Conservation (phyloP, 1,140 invertebrate genomes). For the Bombus confusus region DNA sequence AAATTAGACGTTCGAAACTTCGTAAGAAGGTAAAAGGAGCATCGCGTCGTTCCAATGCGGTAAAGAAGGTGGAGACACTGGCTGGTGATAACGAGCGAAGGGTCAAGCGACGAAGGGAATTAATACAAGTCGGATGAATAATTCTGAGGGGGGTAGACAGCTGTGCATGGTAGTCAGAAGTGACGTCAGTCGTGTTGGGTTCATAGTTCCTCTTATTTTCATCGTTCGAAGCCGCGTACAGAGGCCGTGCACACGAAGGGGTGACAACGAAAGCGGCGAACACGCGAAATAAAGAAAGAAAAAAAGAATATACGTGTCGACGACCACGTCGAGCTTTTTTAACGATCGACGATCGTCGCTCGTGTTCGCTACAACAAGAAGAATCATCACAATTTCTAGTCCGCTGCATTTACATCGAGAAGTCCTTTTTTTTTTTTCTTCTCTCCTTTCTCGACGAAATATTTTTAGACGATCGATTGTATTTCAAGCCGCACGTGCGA, state of each 20-base stretch:
- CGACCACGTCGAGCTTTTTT: not conserved
- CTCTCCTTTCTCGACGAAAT: slow-evolving; percentile 13
- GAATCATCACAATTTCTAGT: slow-evolving; percentile 60
- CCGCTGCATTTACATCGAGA: slow-evolving; percentile 63
- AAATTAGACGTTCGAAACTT: slow-evolving; percentile 75
- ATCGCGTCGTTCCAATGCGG: slow-evolving; percentile 26
- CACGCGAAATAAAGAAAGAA: not conserved
- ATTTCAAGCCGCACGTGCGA: slow-evolving; percentile 20
- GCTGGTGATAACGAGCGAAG: slow-evolving; percentile 33
- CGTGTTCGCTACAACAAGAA: not conserved
- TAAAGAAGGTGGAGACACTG: slow-evolving; percentile 45
- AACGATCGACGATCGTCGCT: not conserved
- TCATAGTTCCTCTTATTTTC: slow-evolving; percentile 59
- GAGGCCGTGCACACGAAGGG: not conserved
- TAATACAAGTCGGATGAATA: slow-evolving; percentile 44
- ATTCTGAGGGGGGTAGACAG: slow-evolving; percentile 35
- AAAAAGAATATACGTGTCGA: not conserved
- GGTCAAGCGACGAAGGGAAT: slow-evolving; percentile 46
- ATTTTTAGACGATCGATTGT: slow-evolving; percentile 57
- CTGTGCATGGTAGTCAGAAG: slow-evolving; percentile 29
- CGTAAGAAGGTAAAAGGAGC: slow-evolving; percentile 57
- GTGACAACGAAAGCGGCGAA: not conserved
- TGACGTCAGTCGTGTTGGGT: slow-evolving; percentile 46
- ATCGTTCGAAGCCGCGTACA: not conserved
- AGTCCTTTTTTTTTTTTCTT: not conserved